These are phyloP conservation scores for Molorchus minor DNA, from an alignment of 2,888 invertebrate species.

Conservation along the genomic window DNA sequence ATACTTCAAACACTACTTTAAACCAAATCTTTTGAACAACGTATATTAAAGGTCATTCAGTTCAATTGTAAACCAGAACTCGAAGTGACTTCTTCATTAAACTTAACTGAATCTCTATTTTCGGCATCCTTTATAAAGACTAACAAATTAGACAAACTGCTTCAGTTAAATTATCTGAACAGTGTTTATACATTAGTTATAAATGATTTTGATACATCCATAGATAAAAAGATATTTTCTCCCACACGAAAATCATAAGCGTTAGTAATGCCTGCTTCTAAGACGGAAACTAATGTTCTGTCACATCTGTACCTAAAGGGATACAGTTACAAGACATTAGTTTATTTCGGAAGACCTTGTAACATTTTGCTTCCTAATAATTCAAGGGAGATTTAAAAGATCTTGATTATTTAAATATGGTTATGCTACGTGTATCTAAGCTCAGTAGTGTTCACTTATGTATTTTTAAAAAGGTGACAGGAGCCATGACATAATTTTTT, in stretches of 20 bases:
- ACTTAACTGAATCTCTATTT: too few species aligned
- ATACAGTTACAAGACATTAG: not conserved
- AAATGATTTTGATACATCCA: not conserved
- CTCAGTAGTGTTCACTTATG: too few species aligned
- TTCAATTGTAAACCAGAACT: too few species aligned
- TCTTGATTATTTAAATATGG: not conserved
- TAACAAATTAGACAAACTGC: not conserved
- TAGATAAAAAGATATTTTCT: conserved; percentile 1
- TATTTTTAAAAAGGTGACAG: too few species aligned
- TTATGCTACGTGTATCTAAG: too few species aligned
- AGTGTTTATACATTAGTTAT: not conserved
- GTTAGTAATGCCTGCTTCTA: not conserved
- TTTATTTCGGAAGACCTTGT: not conserved
- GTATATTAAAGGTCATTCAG: too few species aligned
- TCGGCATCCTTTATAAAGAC: too few species aligned
- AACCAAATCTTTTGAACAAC: too few species aligned
- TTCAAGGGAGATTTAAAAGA: not conserved
- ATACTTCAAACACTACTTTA: too few species aligned
- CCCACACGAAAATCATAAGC: not conserved
- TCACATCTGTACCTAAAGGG: not conserved
- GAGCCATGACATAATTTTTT: too few species aligned
- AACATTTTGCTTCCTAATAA: not conserved
- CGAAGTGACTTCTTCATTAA: too few species aligned
- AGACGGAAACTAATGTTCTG: not conserved
- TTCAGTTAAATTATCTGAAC: not conserved